phyloP scores from a whole-genome alignment of 2,888 invertebrate genomes.

The Cheilosia impressa region DNA sequence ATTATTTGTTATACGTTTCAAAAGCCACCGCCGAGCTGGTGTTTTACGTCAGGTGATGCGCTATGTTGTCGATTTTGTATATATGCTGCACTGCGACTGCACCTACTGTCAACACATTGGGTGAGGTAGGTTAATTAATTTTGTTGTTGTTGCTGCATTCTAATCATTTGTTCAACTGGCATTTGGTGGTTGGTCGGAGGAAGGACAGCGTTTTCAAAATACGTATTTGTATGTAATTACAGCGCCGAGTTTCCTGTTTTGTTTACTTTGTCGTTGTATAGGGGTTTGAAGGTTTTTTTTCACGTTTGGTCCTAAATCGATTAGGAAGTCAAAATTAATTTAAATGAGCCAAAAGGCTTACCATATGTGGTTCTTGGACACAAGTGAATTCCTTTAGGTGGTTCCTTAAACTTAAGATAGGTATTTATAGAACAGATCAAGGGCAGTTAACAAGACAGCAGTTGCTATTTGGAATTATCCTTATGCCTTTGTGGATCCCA shows the following conservation, averaged over 20 bases:
- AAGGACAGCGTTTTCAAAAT: neutral
- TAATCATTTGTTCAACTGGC: slow-evolving; percentile 35
- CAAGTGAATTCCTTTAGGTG: neutral
- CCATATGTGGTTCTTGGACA: too few relatives aligned
- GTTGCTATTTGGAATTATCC: too few relatives aligned
- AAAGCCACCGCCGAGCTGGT: slow-evolving; percentile 34
- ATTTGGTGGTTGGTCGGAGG: slow-evolving; percentile 38
- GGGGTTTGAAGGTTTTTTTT: neutral
- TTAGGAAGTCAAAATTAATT: slow-evolving; percentile 39
- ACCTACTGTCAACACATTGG: slow-evolving; percentile 70
- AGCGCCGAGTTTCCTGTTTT: slow-evolving; percentile 44
- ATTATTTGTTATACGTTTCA: slow-evolving; percentile 51
- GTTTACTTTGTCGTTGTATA: slow-evolving; percentile 36
- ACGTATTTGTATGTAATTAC: slow-evolving; percentile 38
- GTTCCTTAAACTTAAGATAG: too few relatives aligned
- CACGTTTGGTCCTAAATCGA: slow-evolving; percentile 34
- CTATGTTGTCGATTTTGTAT: slow-evolving; percentile 5
- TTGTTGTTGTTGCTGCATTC: slow-evolving; percentile 19
- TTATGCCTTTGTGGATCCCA: too few relatives aligned
- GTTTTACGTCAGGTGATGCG: slow-evolving; percentile 30
- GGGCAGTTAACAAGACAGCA: too few relatives aligned
- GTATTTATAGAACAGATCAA: too few relatives aligned
- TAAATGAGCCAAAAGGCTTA: slow-evolving; percentile 9
- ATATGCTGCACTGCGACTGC: slow-evolving; percentile 44
- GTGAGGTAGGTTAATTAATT: slow-evolving; percentile 56